Evolutionary conservation across 1,140 invertebrate genomes (phyloP).

Genomic region (Ptiloglossa arizonensis): DNA sequence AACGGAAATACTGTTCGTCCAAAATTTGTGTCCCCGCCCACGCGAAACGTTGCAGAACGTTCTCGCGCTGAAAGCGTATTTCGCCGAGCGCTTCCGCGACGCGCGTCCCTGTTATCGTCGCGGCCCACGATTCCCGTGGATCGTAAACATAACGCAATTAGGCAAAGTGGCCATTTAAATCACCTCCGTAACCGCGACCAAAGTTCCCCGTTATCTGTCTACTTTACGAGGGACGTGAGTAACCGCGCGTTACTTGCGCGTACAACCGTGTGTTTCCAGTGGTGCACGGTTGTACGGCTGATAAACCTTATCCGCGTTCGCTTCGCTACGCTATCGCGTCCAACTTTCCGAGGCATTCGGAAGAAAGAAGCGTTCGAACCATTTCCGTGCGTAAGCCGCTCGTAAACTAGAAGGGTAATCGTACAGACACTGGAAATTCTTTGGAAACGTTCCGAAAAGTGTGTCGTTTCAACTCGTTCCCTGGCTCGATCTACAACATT

Average conservation of each 20-base stretch:
- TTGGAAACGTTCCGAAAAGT: background rate
- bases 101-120: conserved; percentile 18
- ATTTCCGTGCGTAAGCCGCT: conserved; percentile 30
- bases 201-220: conserved; percentile 53
- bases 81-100: conserved; percentile 3
- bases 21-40: too few species aligned
- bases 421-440: conserved; percentile 17
- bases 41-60: too few species aligned
- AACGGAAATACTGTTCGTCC: too few species aligned
- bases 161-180: conserved; percentile 66
- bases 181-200: conserved; percentile 26
- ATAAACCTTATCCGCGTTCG: conserved; percentile 44
- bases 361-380: background rate
- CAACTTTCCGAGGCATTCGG: background rate
- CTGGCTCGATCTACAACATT: too few species aligned
- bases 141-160: conserved; percentile 72
- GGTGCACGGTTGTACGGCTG: background rate
- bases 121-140: conserved; percentile 33
- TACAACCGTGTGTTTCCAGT: background rate
- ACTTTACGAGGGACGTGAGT: conserved; percentile 51
- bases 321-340: conserved; percentile 16
- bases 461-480: background rate
- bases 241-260: conserved; percentile 28
- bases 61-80: background rate
- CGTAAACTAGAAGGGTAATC: conserved; percentile 65